A percentile compares a stretch with the other conserved stretches of the same genome.
These are phyloP conservation scores for Ictidomys tridecemlineatus DNA, from an alignment of 2,113 vertebrate species.

Conservation along the genomic window DNA sequence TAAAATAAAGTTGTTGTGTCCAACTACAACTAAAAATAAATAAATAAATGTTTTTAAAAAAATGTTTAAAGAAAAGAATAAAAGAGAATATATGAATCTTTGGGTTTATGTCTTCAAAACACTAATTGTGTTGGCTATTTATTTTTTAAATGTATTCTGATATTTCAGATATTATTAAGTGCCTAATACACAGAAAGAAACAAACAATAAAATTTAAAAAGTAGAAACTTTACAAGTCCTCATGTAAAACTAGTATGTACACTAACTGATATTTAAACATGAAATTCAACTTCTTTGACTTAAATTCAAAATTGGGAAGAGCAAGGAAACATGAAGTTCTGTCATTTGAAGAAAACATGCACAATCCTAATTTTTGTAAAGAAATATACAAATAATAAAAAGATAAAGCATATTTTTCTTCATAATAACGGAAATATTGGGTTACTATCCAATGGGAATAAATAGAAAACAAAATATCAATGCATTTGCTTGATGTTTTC, in stretches of 20 bases:
- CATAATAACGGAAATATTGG: neutral
- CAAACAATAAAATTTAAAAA: constrained; percentile 1
- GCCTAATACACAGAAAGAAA: neutral
- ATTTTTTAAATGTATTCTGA: neutral
- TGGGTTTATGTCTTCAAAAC: neutral
- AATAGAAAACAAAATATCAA: constrained; percentile 32
- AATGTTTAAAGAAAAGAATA: too few species aligned
- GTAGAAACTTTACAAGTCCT: neutral
- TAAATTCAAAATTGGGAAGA: neutral
- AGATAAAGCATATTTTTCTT: neutral
- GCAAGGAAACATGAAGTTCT: neutral
- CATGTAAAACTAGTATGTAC: neutral
- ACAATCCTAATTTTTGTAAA: neutral
- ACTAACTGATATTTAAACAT: neutral
- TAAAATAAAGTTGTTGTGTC: too few species aligned
- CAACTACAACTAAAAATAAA: too few species aligned
- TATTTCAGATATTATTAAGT: neutral
- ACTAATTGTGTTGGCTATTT: neutral
- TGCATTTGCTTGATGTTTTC: neutral
- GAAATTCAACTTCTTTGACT: constrained; percentile 7
- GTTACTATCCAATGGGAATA: neutral
- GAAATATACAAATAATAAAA: neutral
- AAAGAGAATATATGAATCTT: neutral
- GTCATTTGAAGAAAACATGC: neutral
- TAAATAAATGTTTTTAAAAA: too few species aligned